phyloP scores from a whole-genome alignment of 2,888 invertebrate genomes.

The Phengaris arion region DNA sequence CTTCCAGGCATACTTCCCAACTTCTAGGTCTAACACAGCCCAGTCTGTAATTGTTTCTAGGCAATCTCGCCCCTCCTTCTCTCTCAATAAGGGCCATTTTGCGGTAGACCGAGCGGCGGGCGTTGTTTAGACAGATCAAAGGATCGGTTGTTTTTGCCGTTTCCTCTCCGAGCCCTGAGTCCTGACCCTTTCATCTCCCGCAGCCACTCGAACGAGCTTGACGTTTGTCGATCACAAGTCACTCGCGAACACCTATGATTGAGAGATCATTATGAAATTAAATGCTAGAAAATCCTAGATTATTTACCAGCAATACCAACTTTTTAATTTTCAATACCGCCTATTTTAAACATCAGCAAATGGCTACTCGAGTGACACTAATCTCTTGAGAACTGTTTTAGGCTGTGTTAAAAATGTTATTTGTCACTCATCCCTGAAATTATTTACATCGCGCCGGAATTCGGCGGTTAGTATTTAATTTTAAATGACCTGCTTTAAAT shows the following conservation, averaged over 20 bases:
- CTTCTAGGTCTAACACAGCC: constrained; percentile 35
- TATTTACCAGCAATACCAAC: background rate
- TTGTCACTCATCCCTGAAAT: too few relatives aligned
- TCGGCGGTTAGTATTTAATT: background rate
- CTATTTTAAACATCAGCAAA: too few relatives aligned
- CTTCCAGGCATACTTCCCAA: background rate
- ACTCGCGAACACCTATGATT: constrained; percentile 5
- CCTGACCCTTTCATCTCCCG: constrained; percentile 34
- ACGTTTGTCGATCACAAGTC: constrained; percentile 11
- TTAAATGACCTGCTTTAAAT: too few relatives aligned
- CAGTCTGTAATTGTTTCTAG: constrained; percentile 34
- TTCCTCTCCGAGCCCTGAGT: constrained; percentile 47
- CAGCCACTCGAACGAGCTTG: constrained; percentile 11
- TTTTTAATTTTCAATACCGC: too few relatives aligned
- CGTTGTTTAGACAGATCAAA: constrained; percentile 51
- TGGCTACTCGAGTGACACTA: too few relatives aligned
- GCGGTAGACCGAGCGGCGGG: background rate
- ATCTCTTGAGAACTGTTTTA: too few relatives aligned
- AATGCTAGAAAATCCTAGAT: constrained; percentile 14
- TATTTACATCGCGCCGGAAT: too few relatives aligned
- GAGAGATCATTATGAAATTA: constrained; percentile 10
- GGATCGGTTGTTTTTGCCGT: constrained; percentile 69
- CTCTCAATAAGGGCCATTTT: constrained; percentile 14
- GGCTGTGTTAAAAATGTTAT: too few relatives aligned
- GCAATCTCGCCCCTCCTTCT: constrained; percentile 30